Evolutionary conservation across 2,113 vertebrate species (phyloP).

Genomic region (Sphaerodactylus townsendi): DNA sequence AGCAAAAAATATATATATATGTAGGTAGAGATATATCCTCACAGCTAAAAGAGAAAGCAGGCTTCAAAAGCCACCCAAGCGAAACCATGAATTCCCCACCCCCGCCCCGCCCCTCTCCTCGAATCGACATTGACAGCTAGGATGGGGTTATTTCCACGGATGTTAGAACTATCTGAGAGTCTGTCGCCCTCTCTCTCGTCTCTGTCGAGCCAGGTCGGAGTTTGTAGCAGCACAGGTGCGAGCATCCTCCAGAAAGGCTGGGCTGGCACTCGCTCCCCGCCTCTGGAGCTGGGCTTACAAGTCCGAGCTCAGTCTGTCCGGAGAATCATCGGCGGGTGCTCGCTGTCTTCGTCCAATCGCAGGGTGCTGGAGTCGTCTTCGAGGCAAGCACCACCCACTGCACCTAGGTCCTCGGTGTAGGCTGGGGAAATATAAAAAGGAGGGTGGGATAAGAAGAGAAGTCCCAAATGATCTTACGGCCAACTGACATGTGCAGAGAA

Average conservation of each 20-base stretch:
- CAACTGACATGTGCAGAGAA: too few relatives aligned
- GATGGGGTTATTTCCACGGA: neutral
- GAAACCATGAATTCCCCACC: slow-evolving; percentile 67
- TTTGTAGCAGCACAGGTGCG: slow-evolving; percentile 87
- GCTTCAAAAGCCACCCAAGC: slow-evolving; percentile 77
- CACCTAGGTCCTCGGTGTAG: slow-evolving; percentile 93
- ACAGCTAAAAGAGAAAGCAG: slow-evolving; percentile 72
- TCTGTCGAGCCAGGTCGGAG: slow-evolving; percentile 78
- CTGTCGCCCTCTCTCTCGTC: slow-evolving; percentile 78
- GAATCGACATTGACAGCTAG: slow-evolving; percentile 79
- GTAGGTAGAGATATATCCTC: neutral
- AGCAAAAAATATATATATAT: slow-evolving; percentile 5
- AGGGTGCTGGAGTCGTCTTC: slow-evolving; percentile 90
- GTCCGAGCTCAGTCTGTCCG: slow-evolving; percentile 86
- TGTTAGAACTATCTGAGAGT: slow-evolving; percentile 63
- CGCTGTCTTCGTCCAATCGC: slow-evolving; percentile 92
- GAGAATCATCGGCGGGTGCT: slow-evolving; percentile 97
- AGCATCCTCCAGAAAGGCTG: slow-evolving; percentile 73
- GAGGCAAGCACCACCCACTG: slow-evolving; percentile 86
- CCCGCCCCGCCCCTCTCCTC: slow-evolving; percentile 36
- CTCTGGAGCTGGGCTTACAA: slow-evolving; percentile 61
- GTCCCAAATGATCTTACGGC: too few relatives aligned
- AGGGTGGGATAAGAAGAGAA: slow-evolving; percentile 7
- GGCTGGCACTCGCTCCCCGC: slow-evolving; percentile 73
- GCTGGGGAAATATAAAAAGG: slow-evolving; percentile 71